Evolutionary conservation across 2,797 vertebrate species (phyloP).

Genomic region (Pogonophryne albipinna): DNA sequence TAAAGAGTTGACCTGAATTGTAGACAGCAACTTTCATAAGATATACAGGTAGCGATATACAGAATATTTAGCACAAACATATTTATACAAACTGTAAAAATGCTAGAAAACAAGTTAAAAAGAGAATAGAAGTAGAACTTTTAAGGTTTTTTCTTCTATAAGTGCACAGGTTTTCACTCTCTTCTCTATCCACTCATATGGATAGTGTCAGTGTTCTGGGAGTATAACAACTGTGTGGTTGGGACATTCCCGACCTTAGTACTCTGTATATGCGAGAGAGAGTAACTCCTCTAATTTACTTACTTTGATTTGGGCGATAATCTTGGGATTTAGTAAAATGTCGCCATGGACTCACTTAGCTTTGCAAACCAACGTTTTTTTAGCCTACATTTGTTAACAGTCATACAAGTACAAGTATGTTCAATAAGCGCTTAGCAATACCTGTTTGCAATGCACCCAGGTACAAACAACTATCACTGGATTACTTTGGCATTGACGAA

Average conservation of each 20-base stretch:
- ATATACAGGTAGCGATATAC: neutral
- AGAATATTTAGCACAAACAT: neutral
- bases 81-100: neutral
- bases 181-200: neutral
- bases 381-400: neutral
- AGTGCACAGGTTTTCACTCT: no score
- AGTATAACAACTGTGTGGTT: neutral
- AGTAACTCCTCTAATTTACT: neutral
- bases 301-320: no score
- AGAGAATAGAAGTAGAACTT: neutral
- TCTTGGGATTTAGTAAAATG: no score
- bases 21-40: neutral
- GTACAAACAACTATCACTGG: neutral
- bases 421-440: neutral
- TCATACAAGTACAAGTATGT: neutral
- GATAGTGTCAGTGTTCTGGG: neutral
- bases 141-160: neutral
- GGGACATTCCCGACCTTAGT: neutral
- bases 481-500: slow-evolving; percentile 1
- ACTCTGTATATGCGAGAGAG: neutral
- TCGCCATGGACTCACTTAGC: neutral
- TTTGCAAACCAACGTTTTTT: neutral
- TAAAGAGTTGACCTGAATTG: neutral
- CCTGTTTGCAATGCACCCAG: no score
- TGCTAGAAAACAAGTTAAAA: neutral